A percentile compares a stretch with the other conserved stretches of the same genome.
Evolutionary conservation across 2,888 invertebrate species (phyloP).

Genomic region (Pycnomerus fuliginosus): DNA sequence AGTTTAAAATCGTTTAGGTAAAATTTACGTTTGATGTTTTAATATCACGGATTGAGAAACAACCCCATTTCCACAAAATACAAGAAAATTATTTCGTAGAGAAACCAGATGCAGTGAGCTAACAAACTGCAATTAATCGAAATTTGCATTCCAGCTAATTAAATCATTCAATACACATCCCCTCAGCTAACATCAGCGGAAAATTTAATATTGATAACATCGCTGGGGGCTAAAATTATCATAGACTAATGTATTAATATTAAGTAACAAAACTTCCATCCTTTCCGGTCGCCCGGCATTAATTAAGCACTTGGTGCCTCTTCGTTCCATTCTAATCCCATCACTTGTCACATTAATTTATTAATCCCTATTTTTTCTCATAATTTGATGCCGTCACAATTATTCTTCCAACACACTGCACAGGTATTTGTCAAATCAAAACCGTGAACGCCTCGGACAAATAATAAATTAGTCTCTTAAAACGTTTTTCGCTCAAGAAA

Average conservation of each 20-base stretch:
- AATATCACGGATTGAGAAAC: slow-evolving; percentile 32
- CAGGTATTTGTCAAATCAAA: slow-evolving; percentile 15
- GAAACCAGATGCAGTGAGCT: background rate
- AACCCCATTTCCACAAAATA: too few relatives aligned
- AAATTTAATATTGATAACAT: too few relatives aligned
- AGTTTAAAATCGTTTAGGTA: slow-evolving; percentile 33
- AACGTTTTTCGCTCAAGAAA: too few relatives aligned
- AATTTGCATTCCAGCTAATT: slow-evolving; percentile 1
- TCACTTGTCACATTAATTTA: slow-evolving; percentile 18
- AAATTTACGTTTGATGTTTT: slow-evolving; percentile 30
- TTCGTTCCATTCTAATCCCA: slow-evolving; percentile 9
- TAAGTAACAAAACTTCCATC: too few relatives aligned
- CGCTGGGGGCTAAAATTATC: too few relatives aligned
- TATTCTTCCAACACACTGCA: slow-evolving; percentile 9
- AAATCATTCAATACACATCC: too few relatives aligned
- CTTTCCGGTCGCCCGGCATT: too few relatives aligned
- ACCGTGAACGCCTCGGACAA: slow-evolving; percentile 13
- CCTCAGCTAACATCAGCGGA: too few relatives aligned
- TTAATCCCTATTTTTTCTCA: slow-evolving; percentile 15
- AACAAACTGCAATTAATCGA: slow-evolving; percentile 2
- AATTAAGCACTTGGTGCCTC: too few relatives aligned
- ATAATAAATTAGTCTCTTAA: too few relatives aligned
- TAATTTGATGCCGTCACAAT: slow-evolving; percentile 9
- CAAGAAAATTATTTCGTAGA: slow-evolving; percentile 13
- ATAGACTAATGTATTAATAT: too few relatives aligned